Conservation (phyloP, 2,888 invertebrate genomes). For the Drosophila lutescens region DNA sequence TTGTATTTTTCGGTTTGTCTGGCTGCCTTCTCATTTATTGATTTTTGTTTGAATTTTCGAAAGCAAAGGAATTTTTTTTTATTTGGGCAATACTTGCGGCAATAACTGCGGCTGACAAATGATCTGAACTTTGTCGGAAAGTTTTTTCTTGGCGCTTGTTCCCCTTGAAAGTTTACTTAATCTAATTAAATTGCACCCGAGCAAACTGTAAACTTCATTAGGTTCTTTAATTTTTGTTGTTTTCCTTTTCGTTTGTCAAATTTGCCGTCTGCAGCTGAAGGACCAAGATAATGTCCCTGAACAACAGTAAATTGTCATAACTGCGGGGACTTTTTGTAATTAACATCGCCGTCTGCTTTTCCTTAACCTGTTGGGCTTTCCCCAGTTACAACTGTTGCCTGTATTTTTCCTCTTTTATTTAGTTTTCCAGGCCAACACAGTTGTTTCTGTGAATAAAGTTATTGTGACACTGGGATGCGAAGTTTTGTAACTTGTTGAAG, state of each 20-base stretch:
- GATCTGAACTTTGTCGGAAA: slow-evolving; percentile 53
- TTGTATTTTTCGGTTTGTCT: slow-evolving; percentile 34
- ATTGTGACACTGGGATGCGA: slow-evolving; percentile 1
- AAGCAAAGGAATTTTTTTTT: slow-evolving; percentile 9
- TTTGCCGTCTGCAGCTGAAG: slow-evolving; percentile 39
- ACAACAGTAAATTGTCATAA: slow-evolving; percentile 65
- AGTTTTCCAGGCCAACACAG: slow-evolving; percentile 1
- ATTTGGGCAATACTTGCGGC: slow-evolving; percentile 40
- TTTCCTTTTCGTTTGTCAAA: slow-evolving; percentile 29
- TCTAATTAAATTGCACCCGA: slow-evolving; percentile 63
- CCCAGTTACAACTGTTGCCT: slow-evolving; percentile 18
- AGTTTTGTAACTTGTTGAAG: slow-evolving; percentile 13
- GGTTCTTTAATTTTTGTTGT: slow-evolving; percentile 33
- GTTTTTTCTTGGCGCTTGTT: slow-evolving; percentile 24
- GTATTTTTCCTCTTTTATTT: slow-evolving; percentile 3
- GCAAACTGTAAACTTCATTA: slow-evolving; percentile 61
- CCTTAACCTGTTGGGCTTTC: slow-evolving; percentile 62
- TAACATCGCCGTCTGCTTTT: slow-evolving; percentile 45
- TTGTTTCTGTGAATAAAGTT: not conserved
- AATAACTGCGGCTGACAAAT: slow-evolving; percentile 62
- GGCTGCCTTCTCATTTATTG: slow-evolving; percentile 55
- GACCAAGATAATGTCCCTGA: slow-evolving; percentile 67
- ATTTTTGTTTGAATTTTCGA: slow-evolving; percentile 52
- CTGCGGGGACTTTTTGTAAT: slow-evolving; percentile 46
- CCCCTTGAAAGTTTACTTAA: slow-evolving; percentile 56